Percentiles rank a stretch among this genome's conserved stretches.
These are phyloP conservation scores for Lindbergichthys nudifrons DNA, from an alignment of 2,797 vertebrate species.

Conservation along the genomic window DNA sequence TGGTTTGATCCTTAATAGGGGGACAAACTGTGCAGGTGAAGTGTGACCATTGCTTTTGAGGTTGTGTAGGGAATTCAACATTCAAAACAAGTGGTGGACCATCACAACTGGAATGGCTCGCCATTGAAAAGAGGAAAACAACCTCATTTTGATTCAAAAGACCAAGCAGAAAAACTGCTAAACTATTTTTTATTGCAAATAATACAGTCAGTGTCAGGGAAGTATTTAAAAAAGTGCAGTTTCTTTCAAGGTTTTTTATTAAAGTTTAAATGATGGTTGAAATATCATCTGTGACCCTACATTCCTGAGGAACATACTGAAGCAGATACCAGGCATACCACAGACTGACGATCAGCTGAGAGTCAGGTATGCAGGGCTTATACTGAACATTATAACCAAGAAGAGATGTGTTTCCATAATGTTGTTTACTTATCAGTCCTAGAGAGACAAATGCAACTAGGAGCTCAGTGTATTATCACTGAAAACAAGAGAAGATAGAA, in stretches of 20 bases:
- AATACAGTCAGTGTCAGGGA: neutral
- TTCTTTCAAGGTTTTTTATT: conserved; percentile 17
- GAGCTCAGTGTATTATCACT: neutral
- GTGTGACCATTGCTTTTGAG: conserved; percentile 7
- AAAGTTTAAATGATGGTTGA: conserved; percentile 16
- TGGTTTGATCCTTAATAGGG: neutral
- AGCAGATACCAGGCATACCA: conserved; percentile 14
- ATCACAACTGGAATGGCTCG: neutral
- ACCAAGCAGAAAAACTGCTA: neutral
- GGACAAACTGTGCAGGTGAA: conserved; percentile 11
- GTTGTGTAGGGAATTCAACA: neutral
- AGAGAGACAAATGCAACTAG: neutral
- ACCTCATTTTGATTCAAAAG: neutral
- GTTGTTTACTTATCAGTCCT: neutral
- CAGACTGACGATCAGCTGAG: conserved; percentile 45
- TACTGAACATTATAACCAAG: neutral
- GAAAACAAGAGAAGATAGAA: neutral
- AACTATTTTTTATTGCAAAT: neutral
- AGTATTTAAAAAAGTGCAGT: neutral
- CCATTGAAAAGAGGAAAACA: neutral
- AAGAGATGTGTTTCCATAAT: conserved; percentile 7
- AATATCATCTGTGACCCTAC: conserved; percentile 37
- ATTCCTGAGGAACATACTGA: conserved; percentile 22
- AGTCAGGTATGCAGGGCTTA: conserved; percentile 7
- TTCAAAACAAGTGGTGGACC: neutral